A percentile compares a stretch with the other conserved stretches of the same genome.
These are phyloP conservation scores for Hanleya hanleyi DNA, from an alignment of 2,888 invertebrate species.

Conservation along the genomic window DNA sequence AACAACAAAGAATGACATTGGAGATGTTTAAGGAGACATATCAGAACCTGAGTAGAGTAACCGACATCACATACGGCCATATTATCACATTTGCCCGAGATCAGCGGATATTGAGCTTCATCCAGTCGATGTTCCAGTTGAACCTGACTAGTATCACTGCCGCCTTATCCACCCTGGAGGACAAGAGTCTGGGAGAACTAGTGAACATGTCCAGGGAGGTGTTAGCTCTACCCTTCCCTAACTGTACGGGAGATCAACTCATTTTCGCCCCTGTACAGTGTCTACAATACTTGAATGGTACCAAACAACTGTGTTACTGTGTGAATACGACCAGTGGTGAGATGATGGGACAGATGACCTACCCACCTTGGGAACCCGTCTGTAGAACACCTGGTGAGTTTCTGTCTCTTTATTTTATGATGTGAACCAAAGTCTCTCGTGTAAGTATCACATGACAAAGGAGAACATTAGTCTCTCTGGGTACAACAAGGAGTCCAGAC, in stretches of 20 bases:
- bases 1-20: not conserved
- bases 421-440: too few relatives aligned
- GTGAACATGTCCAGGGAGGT: not conserved
- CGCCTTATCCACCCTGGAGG: not conserved
- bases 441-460: too few relatives aligned
- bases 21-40: not conserved
- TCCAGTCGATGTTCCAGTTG: not conserved
- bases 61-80: not conserved
- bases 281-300: not conserved
- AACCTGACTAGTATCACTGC: not conserved
- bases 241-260: not conserved
- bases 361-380: too few relatives aligned
- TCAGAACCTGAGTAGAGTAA: not conserved
- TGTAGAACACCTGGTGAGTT: too few relatives aligned
- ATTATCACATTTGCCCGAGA: not conserved
- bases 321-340: not conserved
- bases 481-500: too few relatives aligned
- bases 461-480: too few relatives aligned
- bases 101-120: not conserved
- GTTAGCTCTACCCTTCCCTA: not conserved
- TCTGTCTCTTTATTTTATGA: too few relatives aligned
- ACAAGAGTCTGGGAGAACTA: not conserved
- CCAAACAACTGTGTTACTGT: not conserved
- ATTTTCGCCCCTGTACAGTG: not conserved
- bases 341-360: too few relatives aligned